Evolutionary conservation across 2,888 invertebrate genomes (phyloP).

Genomic region (Philopedon plagiatum): DNA sequence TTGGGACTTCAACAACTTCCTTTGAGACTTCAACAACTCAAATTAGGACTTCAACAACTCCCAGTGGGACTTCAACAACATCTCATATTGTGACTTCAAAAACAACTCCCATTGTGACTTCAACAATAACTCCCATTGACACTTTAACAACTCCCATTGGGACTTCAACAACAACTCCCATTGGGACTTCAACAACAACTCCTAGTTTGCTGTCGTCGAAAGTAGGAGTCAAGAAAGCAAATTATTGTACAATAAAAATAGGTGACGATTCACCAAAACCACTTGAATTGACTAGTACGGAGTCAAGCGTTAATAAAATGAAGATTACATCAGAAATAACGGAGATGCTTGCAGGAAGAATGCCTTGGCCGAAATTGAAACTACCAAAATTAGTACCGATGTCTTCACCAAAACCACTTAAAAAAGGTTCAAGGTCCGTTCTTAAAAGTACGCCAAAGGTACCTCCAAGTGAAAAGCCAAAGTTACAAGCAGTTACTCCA

Average conservation of each 20-base stretch:
- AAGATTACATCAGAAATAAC: not conserved
- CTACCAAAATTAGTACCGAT: not conserved
- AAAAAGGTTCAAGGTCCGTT: not conserved
- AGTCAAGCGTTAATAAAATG: not conserved
- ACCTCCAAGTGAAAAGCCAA: not conserved
- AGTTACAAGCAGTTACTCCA: not conserved
- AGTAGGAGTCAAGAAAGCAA: not conserved
- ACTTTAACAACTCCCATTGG: conserved; percentile 13
- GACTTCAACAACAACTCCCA: not conserved
- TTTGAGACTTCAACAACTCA: not conserved
- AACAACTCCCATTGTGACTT: conserved; percentile 4
- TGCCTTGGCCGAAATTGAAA: not conserved
- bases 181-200: not conserved
- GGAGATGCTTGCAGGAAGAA: conserved; percentile 3
- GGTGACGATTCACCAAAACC: not conserved
- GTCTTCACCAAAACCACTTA: too few species aligned
- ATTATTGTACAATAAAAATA: not conserved
- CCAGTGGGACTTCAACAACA: too few species aligned
- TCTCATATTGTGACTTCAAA: too few species aligned
- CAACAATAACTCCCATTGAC: conserved; percentile 2
- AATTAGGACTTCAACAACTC: too few species aligned
- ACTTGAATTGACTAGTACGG: not conserved
- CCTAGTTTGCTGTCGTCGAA: not conserved
- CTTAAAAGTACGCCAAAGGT: not conserved
- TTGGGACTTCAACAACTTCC: not conserved